Conservation (phyloP, 2,888 invertebrate species). For the Xestia ashworthii region DNA sequence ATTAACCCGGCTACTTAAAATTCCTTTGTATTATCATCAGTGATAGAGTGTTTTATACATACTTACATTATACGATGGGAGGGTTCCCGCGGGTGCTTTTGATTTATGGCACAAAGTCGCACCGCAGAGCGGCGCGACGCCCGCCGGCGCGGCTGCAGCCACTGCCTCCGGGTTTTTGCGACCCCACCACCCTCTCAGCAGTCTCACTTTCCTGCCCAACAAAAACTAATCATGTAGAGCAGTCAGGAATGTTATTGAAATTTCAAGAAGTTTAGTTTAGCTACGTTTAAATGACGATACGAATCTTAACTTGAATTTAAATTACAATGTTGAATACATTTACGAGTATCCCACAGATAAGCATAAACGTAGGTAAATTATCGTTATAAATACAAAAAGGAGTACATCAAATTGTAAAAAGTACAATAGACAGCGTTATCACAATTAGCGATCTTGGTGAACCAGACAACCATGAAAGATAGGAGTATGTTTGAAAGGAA, state of each 20-base stretch:
- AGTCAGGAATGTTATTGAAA: constrained; percentile 63
- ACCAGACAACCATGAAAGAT: neutral
- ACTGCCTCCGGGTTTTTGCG: constrained; percentile 84
- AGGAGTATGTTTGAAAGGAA: neutral
- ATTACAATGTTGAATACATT: constrained; percentile 9
- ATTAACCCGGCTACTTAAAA: constrained; percentile 61
- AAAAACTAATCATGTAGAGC: constrained; percentile 73
- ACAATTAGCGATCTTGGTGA: neutral
- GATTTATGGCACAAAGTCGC: constrained; percentile 87
- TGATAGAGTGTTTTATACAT: constrained; percentile 78
- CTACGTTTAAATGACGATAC: constrained; percentile 25
- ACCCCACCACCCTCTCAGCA: constrained; percentile 76
- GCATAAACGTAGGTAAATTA: neutral
- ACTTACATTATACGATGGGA: constrained; percentile 78
- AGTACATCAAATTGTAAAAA: constrained; percentile 1
- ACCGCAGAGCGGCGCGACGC: constrained; percentile 74
- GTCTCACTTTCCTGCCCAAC: constrained; percentile 72
- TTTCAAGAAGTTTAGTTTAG: constrained; percentile 46
- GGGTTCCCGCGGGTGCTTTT: constrained; percentile 85
- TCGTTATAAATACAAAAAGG: neutral
- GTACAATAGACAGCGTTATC: neutral
- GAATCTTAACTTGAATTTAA: constrained; percentile 9
- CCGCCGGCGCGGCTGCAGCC: constrained; percentile 74
- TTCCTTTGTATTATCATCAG: constrained; percentile 74
- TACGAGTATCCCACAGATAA: constrained; percentile 3